Evolutionary conservation across 2,113 vertebrate species (phyloP).

Genomic region (Channa maculata): DNA sequence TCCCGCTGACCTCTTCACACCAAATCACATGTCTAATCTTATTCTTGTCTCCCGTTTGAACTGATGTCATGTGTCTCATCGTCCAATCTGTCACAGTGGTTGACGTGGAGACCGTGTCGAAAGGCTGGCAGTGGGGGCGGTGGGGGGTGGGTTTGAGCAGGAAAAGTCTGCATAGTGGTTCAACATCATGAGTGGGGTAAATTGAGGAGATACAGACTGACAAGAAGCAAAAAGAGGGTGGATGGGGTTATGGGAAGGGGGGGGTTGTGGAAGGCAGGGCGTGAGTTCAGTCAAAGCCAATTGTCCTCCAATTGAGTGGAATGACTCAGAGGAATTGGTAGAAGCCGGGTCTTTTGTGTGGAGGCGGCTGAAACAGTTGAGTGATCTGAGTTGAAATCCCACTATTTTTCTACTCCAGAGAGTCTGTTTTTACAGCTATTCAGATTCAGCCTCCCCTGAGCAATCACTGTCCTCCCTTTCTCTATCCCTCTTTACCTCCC

Average conservation of each 20-base stretch:
- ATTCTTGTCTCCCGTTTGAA: constrained; percentile 78
- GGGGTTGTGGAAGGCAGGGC: constrained; percentile 17
- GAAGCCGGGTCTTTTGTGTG: constrained; percentile 61
- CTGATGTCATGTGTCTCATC: constrained; percentile 78
- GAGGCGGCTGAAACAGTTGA: constrained; percentile 59
- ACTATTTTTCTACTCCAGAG: constrained; percentile 36
- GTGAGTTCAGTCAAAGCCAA: constrained; percentile 67
- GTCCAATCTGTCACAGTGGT: constrained; percentile 76
- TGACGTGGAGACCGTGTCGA: constrained; percentile 58
- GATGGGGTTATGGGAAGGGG: constrained; percentile 52
- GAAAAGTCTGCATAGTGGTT: constrained; percentile 53
- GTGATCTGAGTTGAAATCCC: constrained; percentile 42
- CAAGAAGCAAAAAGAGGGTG: constrained; percentile 55
- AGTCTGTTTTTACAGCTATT: constrained; percentile 63
- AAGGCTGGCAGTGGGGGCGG: constrained; percentile 29
- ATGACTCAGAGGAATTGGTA: constrained; percentile 74
- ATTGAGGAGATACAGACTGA: constrained; percentile 73
- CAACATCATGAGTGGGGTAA: constrained; percentile 38
- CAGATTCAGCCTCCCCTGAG: constrained; percentile 52
- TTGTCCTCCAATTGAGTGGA: constrained; percentile 78
- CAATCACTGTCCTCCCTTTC: constrained; percentile 52
- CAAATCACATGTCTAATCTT: constrained; percentile 80
- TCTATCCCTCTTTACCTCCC: constrained; percentile 12
- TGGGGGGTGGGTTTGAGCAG: constrained; percentile 33
- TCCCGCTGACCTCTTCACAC: constrained; percentile 75